phyloP scores from a whole-genome alignment of 2,888 invertebrate species.

The Epinotia demarniana region DNA sequence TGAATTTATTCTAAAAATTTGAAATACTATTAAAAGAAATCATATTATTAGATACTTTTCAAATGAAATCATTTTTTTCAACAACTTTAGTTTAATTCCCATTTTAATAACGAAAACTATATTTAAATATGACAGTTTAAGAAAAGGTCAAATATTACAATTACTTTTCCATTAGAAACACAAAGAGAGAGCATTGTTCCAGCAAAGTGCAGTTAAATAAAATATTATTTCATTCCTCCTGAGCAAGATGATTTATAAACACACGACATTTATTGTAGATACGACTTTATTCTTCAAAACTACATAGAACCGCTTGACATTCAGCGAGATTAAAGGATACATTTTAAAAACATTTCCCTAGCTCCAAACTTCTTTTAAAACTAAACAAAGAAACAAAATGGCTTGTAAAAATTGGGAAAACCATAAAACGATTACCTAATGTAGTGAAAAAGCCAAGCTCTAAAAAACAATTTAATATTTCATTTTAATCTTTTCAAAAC shows the following conservation, averaged over 20 bases:
- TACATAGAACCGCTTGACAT: too few relatives aligned
- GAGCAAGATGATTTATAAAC: background rate
- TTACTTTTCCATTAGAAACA: background rate
- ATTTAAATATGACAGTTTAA: background rate
- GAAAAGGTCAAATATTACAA: background rate
- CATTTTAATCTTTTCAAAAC: constrained; percentile 36
- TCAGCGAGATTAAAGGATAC: background rate
- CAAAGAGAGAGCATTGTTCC: background rate
- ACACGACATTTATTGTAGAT: background rate
- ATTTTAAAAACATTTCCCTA: background rate
- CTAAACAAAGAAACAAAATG: background rate
- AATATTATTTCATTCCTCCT: background rate
- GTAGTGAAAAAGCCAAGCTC: constrained; percentile 31
- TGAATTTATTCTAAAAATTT: too few relatives aligned
- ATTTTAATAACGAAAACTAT: constrained; percentile 1
- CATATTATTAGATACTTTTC: background rate
- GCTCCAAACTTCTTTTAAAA: background rate
- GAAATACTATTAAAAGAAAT: background rate
- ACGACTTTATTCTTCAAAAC: background rate
- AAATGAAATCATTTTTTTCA: background rate
- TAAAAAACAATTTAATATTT: constrained; percentile 37
- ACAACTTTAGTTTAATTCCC: background rate
- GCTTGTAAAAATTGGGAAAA: background rate
- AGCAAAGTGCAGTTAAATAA: constrained; percentile 1
- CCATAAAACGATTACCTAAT: constrained; percentile 13